These are phyloP conservation scores for Callyntrura guangdongensis DNA, from an alignment of 2,888 invertebrate genomes.

Conservation along the genomic window DNA sequence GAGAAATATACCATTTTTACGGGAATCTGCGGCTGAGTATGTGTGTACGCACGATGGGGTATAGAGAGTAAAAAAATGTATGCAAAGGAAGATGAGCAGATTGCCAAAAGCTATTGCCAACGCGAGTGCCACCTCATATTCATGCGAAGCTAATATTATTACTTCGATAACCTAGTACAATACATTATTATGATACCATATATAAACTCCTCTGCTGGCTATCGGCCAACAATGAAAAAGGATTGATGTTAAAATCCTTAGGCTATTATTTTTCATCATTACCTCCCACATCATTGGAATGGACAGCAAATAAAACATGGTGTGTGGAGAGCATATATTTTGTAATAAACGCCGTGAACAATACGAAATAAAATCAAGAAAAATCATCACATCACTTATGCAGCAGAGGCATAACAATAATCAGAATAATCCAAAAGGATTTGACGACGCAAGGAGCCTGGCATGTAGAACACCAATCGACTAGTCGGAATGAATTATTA, in stretches of 20 bases:
- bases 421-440: constrained; percentile 53
- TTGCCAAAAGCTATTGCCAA: constrained; percentile 61
- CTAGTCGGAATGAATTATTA: constrained; percentile 59
- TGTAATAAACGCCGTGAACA: constrained; percentile 31
- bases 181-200: constrained; percentile 51
- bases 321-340: constrained; percentile 39
- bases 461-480: constrained; percentile 40
- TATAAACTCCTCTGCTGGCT: constrained; percentile 59
- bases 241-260: constrained; percentile 63
- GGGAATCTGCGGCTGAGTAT: constrained; percentile 14
- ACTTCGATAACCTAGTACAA: constrained; percentile 57
- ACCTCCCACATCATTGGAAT: constrained; percentile 74
- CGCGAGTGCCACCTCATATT: constrained; percentile 40
- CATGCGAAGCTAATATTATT: constrained; percentile 14
- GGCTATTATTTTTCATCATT: constrained; percentile 75
- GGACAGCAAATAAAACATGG: constrained; percentile 53
- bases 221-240: constrained; percentile 66
- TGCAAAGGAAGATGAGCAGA: constrained; percentile 19
- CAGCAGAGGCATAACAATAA: constrained; percentile 5
- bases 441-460: constrained; percentile 63
- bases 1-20: constrained; percentile 48
- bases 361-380: constrained; percentile 61
- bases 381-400: constrained; percentile 57
- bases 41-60: neutral
- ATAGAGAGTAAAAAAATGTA: neutral